Evolutionary conservation across 2,797 vertebrate species (phyloP).

Genomic region (Peromyscus melanophrys): DNA sequence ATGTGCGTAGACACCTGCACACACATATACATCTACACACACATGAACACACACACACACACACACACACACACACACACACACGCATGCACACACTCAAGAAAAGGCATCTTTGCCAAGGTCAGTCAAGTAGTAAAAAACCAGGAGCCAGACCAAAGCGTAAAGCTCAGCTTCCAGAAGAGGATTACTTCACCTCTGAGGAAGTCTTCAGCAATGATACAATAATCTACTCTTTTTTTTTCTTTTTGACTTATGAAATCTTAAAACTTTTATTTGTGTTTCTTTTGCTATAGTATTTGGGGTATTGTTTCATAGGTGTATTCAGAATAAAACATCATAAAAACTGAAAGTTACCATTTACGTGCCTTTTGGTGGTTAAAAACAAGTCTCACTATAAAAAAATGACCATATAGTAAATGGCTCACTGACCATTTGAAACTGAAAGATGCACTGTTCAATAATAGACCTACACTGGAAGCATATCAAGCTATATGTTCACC

Average conservation of each 20-base stretch:
- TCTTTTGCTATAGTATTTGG: slow-evolving; percentile 26
- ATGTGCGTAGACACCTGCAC: background rate
- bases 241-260: slow-evolving; percentile 22
- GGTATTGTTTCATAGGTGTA: background rate
- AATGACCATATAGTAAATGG: background rate
- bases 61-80: background rate
- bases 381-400: slow-evolving; percentile 30
- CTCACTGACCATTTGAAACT: background rate
- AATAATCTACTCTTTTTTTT: background rate
- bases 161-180: background rate
- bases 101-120: background rate
- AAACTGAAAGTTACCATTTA: background rate
- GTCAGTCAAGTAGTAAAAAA: slow-evolving; percentile 44
- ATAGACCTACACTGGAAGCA: background rate
- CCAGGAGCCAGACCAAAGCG: background rate
- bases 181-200: background rate
- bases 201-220: background rate
- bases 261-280: slow-evolving; percentile 48
- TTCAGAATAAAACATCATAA: slow-evolving; percentile 19
- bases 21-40: background rate
- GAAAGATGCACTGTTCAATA: slow-evolving; percentile 33
- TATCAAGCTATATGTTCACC: background rate
- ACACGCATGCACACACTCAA: background rate
- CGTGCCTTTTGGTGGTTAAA: slow-evolving; percentile 6
- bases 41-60: background rate